Percentiles rank a stretch among this genome's conserved stretches.
Evolutionary conservation across 2,113 vertebrate species (phyloP).

Genomic region (Myotis brandtii): DNA sequence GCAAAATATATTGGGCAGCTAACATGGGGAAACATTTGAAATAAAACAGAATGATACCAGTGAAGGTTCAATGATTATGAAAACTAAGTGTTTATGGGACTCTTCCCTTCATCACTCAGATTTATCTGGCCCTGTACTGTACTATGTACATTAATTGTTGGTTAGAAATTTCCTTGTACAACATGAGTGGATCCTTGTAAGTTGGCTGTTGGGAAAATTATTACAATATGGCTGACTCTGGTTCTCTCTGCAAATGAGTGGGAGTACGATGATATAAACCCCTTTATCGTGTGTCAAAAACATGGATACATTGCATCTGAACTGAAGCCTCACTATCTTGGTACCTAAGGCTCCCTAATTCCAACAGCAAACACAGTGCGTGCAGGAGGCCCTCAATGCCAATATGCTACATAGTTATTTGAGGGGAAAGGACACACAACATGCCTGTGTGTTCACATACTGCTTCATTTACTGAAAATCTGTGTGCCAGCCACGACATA

Average conservation of each 20-base stretch:
- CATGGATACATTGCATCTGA: background rate
- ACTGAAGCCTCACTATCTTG: background rate
- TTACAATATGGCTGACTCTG: background rate
- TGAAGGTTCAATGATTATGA: background rate
- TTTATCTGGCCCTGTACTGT: background rate
- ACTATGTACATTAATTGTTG: background rate
- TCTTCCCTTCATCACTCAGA: background rate
- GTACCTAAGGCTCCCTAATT: background rate
- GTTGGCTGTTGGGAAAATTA: background rate
- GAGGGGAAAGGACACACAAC: background rate
- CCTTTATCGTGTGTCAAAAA: background rate
- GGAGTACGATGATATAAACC: background rate
- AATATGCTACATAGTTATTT: background rate
- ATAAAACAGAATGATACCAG: background rate
- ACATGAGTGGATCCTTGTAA: background rate
- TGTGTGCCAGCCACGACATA: background rate
- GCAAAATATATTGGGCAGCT: background rate
- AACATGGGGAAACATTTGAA: background rate
- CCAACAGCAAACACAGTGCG: background rate
- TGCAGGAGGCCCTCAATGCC: background rate
- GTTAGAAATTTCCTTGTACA: background rate
- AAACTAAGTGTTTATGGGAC: background rate
- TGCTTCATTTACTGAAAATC: background rate
- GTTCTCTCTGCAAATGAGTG: background rate
- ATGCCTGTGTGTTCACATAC: fast-evolving